A percentile compares a stretch with the other conserved stretches of the same genome.
phyloP scores from a whole-genome alignment of 2,797 vertebrate species.

The Brachymystax lenok region DNA sequence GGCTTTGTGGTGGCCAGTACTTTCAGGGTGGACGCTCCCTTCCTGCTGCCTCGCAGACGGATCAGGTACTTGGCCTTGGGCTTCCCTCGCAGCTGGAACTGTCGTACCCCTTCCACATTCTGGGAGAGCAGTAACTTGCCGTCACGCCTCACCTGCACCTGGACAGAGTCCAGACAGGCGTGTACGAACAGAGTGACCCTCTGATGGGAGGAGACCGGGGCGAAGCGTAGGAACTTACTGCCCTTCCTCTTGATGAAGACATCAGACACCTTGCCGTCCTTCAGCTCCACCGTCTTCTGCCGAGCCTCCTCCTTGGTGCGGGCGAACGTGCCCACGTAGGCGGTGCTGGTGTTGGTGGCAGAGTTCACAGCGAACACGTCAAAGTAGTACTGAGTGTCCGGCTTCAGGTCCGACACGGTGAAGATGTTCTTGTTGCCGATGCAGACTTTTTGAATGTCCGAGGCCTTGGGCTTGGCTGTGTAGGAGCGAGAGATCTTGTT shows the following conservation, averaged over 20 bases:
- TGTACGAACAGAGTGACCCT: slow-evolving; percentile 91
- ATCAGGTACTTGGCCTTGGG: slow-evolving; percentile 95
- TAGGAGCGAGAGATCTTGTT: slow-evolving; percentile 80
- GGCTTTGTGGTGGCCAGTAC: slow-evolving; percentile 88
- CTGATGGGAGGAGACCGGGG: slow-evolving; percentile 93
- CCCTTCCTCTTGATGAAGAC: slow-evolving; percentile 94
- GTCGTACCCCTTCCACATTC: slow-evolving; percentile 88
- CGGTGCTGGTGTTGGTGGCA: slow-evolving; percentile 91
- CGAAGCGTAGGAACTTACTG: slow-evolving; percentile 89
- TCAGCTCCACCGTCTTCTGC: slow-evolving; percentile 92
- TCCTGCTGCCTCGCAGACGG: slow-evolving; percentile 89
- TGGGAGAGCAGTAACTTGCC: slow-evolving; percentile 92
- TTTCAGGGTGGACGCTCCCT: slow-evolving; percentile 90
- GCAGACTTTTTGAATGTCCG: slow-evolving; percentile 89
- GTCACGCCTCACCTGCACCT: slow-evolving; percentile 91
- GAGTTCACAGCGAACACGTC: slow-evolving; percentile 92
- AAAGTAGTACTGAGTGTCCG: slow-evolving; percentile 96
- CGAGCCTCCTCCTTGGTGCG: slow-evolving; percentile 93
- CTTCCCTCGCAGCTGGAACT: slow-evolving; percentile 93
- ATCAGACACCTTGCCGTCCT: slow-evolving; percentile 91
- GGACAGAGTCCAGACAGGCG: slow-evolving; percentile 88
- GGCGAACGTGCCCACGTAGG: slow-evolving; percentile 94
- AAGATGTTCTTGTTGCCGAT: slow-evolving; percentile 96
- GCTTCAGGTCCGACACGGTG: slow-evolving; percentile 92
- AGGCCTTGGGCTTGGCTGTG: slow-evolving; percentile 72